Evolutionary conservation across 2,797 vertebrate genomes (phyloP).

Genomic region (Pelochelys cantorii): DNA sequence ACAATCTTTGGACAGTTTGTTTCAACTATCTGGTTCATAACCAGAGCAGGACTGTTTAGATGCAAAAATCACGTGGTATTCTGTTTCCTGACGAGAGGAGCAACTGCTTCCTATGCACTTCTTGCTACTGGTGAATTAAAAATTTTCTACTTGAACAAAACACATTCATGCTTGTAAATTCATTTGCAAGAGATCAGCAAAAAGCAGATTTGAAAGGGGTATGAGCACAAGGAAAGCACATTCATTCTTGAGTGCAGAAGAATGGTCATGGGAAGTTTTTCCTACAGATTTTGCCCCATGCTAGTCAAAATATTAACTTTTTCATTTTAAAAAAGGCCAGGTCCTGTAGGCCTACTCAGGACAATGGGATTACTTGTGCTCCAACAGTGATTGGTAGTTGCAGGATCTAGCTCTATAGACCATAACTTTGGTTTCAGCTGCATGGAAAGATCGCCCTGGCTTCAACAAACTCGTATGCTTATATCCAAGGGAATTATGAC

Average conservation of each 20-base stretch:
- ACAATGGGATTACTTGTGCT: background rate
- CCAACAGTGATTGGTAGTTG: background rate
- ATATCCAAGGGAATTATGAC: rapidly evolving
- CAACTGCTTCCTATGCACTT: background rate
- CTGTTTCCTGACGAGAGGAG: background rate
- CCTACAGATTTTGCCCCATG: background rate
- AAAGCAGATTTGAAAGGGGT: background rate
- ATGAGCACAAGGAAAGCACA: background rate
- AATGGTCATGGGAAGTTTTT: background rate
- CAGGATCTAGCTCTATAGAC: background rate
- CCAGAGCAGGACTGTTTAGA: background rate
- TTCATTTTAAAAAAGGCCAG: background rate
- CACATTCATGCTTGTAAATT: background rate
- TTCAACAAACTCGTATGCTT: rapidly evolving
- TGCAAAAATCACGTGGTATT: background rate
- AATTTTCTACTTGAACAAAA: background rate
- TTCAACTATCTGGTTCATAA: background rate
- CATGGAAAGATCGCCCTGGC: rapidly evolving
- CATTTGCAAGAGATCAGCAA: background rate
- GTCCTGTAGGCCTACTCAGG: background rate
- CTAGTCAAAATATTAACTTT: background rate
- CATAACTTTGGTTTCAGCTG: background rate
- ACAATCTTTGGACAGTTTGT: background rate
- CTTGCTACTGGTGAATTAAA: background rate
- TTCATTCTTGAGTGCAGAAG: background rate